Conservation (phyloP, 2,113 vertebrate species). For the Vireo altiloquus region DNA sequence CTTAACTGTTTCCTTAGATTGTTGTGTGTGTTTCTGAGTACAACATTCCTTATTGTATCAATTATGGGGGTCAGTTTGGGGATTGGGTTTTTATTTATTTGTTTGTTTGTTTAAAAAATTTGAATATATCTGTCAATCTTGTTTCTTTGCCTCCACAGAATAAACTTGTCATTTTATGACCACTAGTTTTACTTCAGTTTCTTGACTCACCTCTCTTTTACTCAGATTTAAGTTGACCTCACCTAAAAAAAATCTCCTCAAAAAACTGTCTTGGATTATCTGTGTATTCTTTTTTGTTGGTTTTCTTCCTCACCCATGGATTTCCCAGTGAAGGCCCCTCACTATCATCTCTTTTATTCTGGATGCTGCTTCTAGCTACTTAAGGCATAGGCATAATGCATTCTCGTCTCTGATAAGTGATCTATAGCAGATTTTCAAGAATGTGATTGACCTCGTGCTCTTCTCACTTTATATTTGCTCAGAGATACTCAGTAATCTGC, state of each 20-base stretch:
- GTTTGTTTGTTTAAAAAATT: no score
- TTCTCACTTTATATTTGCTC: background rate
- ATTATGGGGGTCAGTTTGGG: background rate
- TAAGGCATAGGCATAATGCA: background rate
- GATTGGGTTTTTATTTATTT: background rate
- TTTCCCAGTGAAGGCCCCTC: background rate
- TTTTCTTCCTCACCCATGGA: rapidly evolving
- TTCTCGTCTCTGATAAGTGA: background rate
- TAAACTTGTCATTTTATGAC: background rate
- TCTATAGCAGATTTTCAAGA: background rate
- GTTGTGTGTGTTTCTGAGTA: background rate
- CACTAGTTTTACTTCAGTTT: background rate
- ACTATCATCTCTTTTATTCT: background rate
- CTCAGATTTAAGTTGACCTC: background rate
- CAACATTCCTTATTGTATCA: background rate
- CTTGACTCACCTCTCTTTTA: background rate
- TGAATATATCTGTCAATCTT: background rate
- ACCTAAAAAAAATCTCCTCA: background rate
- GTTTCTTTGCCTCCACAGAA: background rate
- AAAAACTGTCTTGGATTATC: background rate
- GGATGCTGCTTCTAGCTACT: background rate
- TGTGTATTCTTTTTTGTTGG: background rate
- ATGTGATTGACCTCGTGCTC: background rate
- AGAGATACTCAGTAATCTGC: background rate
- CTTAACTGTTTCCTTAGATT: background rate